Evolutionary conservation across 1,140 invertebrate species (phyloP), one percentile per base, ranked within the genome.

Genomic region (Teleogryllus occipitalis): DNA sequence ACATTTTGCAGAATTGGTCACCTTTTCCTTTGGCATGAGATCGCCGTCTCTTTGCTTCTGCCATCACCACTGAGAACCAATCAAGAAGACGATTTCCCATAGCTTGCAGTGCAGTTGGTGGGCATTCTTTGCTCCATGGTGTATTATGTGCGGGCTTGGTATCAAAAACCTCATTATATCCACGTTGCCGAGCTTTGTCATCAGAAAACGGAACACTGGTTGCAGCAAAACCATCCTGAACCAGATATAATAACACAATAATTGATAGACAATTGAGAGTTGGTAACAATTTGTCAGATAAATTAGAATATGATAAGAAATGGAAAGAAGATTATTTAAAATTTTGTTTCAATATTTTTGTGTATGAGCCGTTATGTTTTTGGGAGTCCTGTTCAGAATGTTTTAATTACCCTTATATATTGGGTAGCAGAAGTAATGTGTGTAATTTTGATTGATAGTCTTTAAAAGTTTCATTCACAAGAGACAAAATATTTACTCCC

Each of bases 1-100:
- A 27, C 7, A 14, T 47, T 12, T 14, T 18, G 72, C 72, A 75
- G n/a, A n/a, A n/a, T n/a, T 10, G n/a, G 47, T 47, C 48, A 79
- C 78, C 78, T 75, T 75, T 74, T 22, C 79, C 73, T 83, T 91
- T 90, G 76, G 85, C 86, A 82, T 88, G 88, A 39, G 87, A 87
- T 76, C 88, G 86, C 79, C 89, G 86, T 83, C 90, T 90, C 78
- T 88, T 88, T n/a, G 89, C 88, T 83, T 96, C 94, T 54, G 93
- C 90, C 94, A 96, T 96, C 74, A 97, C 92, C 77, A 97, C 95
- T 6, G 94, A 95, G 86, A 97, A 97, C 96, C 96, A 97, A 87
- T 97, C 95, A n/a, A 97, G 87, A 78, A 97, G 87, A 7, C 96
- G 90, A 87, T 96, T 93, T 10, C 95, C 95, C 92, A 97, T 96